These are phyloP conservation scores for Idaea straminata DNA, from an alignment of 2,888 invertebrate species.

Conservation along the genomic window DNA sequence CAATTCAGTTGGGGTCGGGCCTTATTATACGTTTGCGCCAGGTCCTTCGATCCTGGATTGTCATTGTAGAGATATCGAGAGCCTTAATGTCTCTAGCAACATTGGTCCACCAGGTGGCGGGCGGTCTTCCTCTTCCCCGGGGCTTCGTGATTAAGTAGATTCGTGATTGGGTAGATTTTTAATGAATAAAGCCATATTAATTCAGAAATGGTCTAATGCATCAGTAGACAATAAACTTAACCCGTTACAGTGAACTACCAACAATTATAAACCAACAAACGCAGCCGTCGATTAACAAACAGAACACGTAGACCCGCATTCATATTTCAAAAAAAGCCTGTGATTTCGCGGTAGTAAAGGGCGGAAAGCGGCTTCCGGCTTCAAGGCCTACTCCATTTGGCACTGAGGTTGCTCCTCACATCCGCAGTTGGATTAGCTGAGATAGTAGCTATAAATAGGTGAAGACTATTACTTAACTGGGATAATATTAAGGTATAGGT, in stretches of 20 bases:
- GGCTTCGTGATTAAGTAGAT: no score
- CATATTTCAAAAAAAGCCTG: not conserved
- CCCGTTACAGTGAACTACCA: not conserved
- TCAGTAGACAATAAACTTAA: not conserved
- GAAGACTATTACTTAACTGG: not conserved
- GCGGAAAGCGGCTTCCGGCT: not conserved
- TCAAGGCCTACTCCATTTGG: not conserved
- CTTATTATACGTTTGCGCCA: no score
- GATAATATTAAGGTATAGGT: not conserved
- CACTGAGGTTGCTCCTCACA: not conserved
- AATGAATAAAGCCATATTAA: no score
- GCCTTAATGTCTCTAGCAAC: no score
- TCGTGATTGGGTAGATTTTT: no score
- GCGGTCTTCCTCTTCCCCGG: no score
- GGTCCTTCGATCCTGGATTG: no score
- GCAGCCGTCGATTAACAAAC: not conserved
- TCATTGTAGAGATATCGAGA: no score
- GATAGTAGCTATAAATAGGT: not conserved
- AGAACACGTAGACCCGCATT: not conserved
- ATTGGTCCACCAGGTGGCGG: no score
- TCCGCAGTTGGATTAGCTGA: not conserved
- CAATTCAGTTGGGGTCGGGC: no score
- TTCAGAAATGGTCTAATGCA: no score
- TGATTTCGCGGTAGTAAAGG: not conserved
- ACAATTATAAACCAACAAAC: not conserved